phyloP scores from a whole-genome alignment of 2,113 vertebrate species.

The Malaclemys terrapin region DNA sequence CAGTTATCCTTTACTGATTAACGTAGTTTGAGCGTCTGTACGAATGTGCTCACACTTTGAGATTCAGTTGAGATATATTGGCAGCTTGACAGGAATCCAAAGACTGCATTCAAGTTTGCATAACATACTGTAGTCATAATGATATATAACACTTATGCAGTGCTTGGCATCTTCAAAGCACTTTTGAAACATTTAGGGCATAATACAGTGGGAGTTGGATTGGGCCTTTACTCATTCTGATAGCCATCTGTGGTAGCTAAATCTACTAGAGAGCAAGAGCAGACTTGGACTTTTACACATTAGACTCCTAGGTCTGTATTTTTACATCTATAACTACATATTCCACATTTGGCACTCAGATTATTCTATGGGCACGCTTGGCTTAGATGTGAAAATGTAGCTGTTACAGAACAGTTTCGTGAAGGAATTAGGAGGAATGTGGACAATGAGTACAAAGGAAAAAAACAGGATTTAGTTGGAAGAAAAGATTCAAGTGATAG shows the following conservation, averaged over 20 bases:
- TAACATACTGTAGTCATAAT: background rate
- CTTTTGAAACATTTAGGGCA: background rate
- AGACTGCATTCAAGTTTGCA: background rate
- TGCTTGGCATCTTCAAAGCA: background rate
- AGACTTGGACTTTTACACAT: background rate
- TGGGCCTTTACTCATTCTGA: background rate
- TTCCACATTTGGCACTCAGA: background rate
- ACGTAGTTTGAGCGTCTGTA: background rate
- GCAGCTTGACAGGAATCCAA: background rate
- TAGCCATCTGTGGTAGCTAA: background rate
- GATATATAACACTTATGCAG: background rate
- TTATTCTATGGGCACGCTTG: background rate
- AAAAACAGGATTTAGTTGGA: background rate
- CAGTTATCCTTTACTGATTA: accelerated
- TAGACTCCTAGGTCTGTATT: background rate
- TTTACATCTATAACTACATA: background rate
- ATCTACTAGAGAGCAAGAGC: background rate
- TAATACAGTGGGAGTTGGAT: background rate
- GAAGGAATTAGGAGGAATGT: background rate
- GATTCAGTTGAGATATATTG: background rate
- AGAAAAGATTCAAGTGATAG: background rate
- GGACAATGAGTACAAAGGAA: background rate
- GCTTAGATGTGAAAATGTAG: background rate
- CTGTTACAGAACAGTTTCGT: background rate
- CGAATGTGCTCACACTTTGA: background rate